Conservation (phyloP, 2,797 vertebrate species). For the Emys orbicularis region DNA sequence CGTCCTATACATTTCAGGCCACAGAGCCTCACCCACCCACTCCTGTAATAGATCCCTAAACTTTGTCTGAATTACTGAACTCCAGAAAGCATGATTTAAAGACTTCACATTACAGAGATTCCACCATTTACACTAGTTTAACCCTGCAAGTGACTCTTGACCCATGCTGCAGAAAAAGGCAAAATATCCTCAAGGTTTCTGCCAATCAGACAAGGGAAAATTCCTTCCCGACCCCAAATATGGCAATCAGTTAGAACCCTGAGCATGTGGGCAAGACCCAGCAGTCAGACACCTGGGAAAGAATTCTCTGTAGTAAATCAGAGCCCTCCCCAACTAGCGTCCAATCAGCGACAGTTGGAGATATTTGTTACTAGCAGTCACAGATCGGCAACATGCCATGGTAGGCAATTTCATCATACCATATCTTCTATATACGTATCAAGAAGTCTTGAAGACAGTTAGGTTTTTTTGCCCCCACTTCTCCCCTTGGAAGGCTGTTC, state of each 20-base stretch:
- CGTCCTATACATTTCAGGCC: neutral
- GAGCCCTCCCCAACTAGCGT: neutral
- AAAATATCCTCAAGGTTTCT: neutral
- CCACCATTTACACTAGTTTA: neutral
- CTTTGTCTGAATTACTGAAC: neutral
- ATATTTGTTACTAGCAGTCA: neutral
- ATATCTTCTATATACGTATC: neutral
- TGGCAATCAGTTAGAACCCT: neutral
- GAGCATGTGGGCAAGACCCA: neutral
- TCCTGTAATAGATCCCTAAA: neutral
- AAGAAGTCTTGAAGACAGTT: neutral
- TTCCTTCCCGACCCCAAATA: neutral
- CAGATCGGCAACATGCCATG: neutral
- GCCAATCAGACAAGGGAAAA: neutral
- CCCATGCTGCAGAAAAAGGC: neutral
- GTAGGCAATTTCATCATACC: neutral
- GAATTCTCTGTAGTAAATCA: neutral
- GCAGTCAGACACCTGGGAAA: neutral
- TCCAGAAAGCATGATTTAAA: neutral
- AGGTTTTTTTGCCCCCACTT: neutral
- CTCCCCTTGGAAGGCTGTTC: neutral
- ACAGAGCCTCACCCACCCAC: neutral
- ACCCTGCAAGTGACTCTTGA: neutral
- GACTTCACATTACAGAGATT: neutral
- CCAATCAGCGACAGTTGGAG: no score